Evolutionary conservation across 2,888 invertebrate genomes (phyloP), one percentile per base, ranked within the genome.

Genomic region (Apocheima hispidaria): DNA sequence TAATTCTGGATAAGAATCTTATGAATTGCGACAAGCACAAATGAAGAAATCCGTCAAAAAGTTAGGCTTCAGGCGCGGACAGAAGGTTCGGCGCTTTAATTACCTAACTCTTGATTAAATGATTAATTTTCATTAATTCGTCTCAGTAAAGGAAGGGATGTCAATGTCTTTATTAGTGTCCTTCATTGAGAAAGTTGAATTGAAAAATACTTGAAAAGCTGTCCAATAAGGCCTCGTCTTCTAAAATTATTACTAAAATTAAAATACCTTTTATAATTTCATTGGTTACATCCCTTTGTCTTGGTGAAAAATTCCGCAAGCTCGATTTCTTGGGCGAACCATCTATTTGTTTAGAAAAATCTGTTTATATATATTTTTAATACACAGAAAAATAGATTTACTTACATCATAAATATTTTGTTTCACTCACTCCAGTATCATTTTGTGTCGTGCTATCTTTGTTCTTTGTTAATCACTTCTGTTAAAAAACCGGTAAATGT

Each of bases 111-210:
- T 75, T 76, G 69, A 77, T 75, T 72, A 77, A 76, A 74, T 77
- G 66, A 81, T 79, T 75, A 73, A 75, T 75, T 75, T 74, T 73
- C 71, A 78, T 76, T 72, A 75, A 73, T 77, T 73, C 68, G 67
- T 75, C 53, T 59, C 41, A 41, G 44, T 40, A 12, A 62, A 67
- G 54, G 58, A 38, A n/a, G 35, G 23, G 12, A 53, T 50, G 60
- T 58, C 51, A 60, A 43, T 53, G 41, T 50, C 50, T 60, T 12
- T 43, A 55, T 56, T 61, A 56, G 33, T 61, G 40, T 40, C 41
- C 35, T 38, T 56, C 33, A 55, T 60, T 55, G 28, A 9, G n/a
- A 46, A 55, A 55, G 55, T 55, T 60, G 7, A 35, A 51, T 51
- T 38, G 14, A 49, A 53, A 46, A 60, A 53, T 53, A 21, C 43